Base-by-base conservation (phyloP, 1,140 invertebrate species). In the Leptinotarsa defecta region DNA sequence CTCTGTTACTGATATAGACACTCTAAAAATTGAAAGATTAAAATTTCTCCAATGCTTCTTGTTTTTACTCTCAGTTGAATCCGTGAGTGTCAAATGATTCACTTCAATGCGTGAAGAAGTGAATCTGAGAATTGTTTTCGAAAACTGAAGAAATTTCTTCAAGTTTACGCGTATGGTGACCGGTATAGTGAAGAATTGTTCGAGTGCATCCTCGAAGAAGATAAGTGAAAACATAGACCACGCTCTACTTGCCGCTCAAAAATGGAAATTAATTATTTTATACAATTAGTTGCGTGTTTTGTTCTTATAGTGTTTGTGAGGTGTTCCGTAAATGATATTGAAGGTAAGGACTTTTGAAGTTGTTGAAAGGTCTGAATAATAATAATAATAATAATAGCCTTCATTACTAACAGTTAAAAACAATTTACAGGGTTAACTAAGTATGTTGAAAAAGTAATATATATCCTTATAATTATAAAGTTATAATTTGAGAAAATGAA, bases 301-400 rank as follows among this genome's bases (percentile, higher is more conserved):
- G 68, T 79, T 75, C 49, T 80, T 64, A 19, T 81, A 48, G 77
- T 76, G 62, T 68, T 78, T 69, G 76, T 77, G 77, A 74, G 78
- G 77, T 79, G 80, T 77, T 78, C 78, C n/a, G 81, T 82, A 70
- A 84, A 84, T 74, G 83, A 84, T 24, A 83, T 84, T 68, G 79
- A 78, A 82, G 81, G 83, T 82, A 13, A 57, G 70, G 8, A 43
- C 34, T 34, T 34, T 43, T 43, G 34, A 43, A 34, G 6, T 27
- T 27, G 27, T 27, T 5, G 27, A 27, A 11, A 34, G 34, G 8
- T 34, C 34, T 34, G 8, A 11, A 4, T 24, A 24, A 24, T 2
- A 24, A 27, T 27, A 27, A 27, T 1, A 27, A 27, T 27, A 27
- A 27, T 27, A 27, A 27, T 27, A 27, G 3, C 24, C 4, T 27